Conservation (phyloP, 2,888 invertebrate species). For the Drosophila diplacantha region DNA sequence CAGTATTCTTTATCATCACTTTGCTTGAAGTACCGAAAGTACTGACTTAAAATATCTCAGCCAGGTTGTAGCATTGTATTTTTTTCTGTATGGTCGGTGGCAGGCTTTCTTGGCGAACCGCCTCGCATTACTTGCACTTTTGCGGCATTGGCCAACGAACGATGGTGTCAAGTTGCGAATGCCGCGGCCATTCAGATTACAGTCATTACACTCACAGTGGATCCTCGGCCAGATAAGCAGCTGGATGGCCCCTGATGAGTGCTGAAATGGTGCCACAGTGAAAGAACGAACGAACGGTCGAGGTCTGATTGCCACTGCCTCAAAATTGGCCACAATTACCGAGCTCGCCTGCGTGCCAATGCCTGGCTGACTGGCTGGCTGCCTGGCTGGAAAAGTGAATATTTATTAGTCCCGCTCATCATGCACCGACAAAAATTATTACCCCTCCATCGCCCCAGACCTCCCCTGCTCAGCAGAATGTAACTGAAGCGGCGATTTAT, state of each 20-base stretch:
- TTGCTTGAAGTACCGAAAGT: too few relatives aligned
- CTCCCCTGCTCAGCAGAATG: slow-evolving; percentile 66
- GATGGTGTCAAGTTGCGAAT: slow-evolving; percentile 42
- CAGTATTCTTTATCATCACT: background rate
- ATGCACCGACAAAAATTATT: slow-evolving; percentile 44
- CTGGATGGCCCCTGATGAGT: slow-evolving; percentile 20
- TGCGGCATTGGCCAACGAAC: slow-evolving; percentile 53
- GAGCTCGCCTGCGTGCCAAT: slow-evolving; percentile 32
- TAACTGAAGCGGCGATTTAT: slow-evolving; percentile 57
- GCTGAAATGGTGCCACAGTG: slow-evolving; percentile 55
- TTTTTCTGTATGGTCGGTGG: slow-evolving; percentile 1
- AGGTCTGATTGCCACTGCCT: slow-evolving; percentile 69
- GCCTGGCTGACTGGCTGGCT: slow-evolving; percentile 39
- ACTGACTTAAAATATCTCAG: background rate
- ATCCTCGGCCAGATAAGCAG: slow-evolving; percentile 29
- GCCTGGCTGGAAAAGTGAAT: slow-evolving; percentile 53
- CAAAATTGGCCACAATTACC: slow-evolving; percentile 48
- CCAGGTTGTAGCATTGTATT: background rate
- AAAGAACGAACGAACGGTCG: slow-evolving; percentile 54
- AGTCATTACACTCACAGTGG: slow-evolving; percentile 42
- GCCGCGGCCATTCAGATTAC: slow-evolving; percentile 49
- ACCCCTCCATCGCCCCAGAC: slow-evolving; percentile 1
- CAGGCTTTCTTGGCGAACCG: slow-evolving; percentile 54
- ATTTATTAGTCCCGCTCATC: slow-evolving; percentile 60
- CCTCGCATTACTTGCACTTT: slow-evolving; percentile 65